Conservation (phyloP, 2,113 vertebrate species). For the Sebastes fasciatus region DNA sequence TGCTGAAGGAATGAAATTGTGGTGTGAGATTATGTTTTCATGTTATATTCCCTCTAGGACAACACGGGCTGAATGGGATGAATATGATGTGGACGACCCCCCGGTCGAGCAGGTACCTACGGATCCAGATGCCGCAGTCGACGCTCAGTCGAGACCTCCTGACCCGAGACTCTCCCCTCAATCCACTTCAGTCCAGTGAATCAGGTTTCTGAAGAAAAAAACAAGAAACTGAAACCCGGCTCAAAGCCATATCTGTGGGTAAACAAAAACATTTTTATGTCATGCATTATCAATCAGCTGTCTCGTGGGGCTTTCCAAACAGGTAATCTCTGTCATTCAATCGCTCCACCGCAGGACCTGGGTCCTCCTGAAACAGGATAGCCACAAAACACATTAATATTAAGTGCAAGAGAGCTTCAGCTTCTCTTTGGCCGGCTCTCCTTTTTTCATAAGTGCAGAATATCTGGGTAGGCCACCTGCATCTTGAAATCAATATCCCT, state of each 20-base stretch:
- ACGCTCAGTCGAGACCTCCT: slow-evolving; percentile 50
- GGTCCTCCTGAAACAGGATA: slow-evolving; percentile 77
- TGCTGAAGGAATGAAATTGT: slow-evolving; percentile 75
- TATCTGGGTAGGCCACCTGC: slow-evolving; percentile 44
- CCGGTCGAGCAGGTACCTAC: slow-evolving; percentile 18
- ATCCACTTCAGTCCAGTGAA: slow-evolving; percentile 51
- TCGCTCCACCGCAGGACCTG: slow-evolving; percentile 71
- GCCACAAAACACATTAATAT: slow-evolving; percentile 82
- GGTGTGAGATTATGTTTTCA: slow-evolving; percentile 79
- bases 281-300: slow-evolving; percentile 77
- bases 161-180: slow-evolving; percentile 39
- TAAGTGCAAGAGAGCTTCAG: slow-evolving; percentile 73
- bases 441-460: slow-evolving; percentile 59
- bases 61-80: slow-evolving; percentile 56
- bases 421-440: slow-evolving; percentile 56
- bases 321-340: slow-evolving; percentile 80
- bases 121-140: slow-evolving; percentile 41
- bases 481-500: slow-evolving; percentile 52
- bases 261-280: slow-evolving; percentile 73
- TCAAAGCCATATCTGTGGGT: slow-evolving; percentile 65
- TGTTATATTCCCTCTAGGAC: slow-evolving; percentile 70
- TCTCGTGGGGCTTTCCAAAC: slow-evolving; percentile 72
- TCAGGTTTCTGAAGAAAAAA: slow-evolving; percentile 62
- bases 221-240: slow-evolving; percentile 59
- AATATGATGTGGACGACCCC: slow-evolving; percentile 66